Evolutionary conservation across 2,113 vertebrate species (phyloP).

Genomic region (Petromus typicus): DNA sequence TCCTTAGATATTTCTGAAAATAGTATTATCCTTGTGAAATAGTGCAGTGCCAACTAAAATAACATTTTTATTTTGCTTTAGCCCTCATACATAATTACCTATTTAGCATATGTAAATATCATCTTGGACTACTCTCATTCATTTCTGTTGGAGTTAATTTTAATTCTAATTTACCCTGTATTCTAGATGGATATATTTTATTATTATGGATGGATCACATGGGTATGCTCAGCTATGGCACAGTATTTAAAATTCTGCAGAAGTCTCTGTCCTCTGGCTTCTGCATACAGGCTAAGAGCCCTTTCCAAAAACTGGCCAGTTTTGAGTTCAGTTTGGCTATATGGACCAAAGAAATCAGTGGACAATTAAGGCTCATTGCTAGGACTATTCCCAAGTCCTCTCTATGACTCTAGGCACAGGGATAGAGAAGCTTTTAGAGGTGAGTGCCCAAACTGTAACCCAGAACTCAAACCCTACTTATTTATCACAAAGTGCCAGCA

Average conservation of each 20-base stretch:
- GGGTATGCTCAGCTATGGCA: background rate
- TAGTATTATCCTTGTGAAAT: background rate
- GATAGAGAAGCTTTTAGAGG: background rate
- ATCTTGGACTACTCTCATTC: background rate
- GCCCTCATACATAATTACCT: background rate
- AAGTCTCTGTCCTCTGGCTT: background rate
- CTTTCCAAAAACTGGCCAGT: background rate
- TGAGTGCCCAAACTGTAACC: background rate
- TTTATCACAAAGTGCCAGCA: background rate
- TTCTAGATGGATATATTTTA: background rate
- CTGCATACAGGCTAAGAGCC: background rate
- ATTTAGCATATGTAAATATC: background rate
- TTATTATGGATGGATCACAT: background rate
- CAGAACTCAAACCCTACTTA: background rate
- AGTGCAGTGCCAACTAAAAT: background rate
- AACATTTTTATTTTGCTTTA: background rate
- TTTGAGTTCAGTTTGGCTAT: background rate
- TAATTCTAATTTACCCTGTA: background rate
- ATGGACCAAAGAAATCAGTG: background rate
- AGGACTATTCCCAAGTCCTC: background rate
- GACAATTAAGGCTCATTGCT: no score
- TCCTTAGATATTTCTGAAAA: background rate
- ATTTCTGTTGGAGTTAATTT: conserved; percentile 22
- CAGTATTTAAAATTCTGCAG: background rate
- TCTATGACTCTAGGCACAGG: background rate